Base-by-base conservation (phyloP, 2,797 vertebrate species). In the Heteromormyrus szaboi region DNA sequence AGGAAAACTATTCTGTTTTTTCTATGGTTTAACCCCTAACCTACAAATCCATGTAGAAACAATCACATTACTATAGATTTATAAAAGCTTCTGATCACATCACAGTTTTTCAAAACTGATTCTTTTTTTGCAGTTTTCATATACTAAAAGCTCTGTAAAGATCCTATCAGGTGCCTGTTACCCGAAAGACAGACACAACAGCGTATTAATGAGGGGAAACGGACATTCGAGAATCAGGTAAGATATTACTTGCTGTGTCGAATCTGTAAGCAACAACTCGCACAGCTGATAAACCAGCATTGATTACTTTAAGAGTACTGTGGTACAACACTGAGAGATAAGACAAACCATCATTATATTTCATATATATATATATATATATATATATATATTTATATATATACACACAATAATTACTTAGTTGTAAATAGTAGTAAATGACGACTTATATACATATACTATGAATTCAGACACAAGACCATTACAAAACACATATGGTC, bases 11-110 rank as follows among this genome's bases (percentile, higher is more conserved):
- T 54, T 37, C n/a, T 44, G 54, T 50, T 19, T 88, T 88, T 37
- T 72, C 65, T 50, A 54, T 56, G 29, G 29, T 76, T 83, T 54
- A 59, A 88, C 51, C 53, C 53, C 33, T 84, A 83, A 41, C 29
- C 53, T 76, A 65, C 22, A 89, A 86, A 48, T 85, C 48, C 33
- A 84, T 81, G 56, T 41, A 86, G 86, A 89, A 53, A 54, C 62
- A 37, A 62, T 86, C 53, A 59, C 88, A 88, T 48, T 22, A 59
- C 79, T 88, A 48, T 50, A 85, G 41, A 37, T 29, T 46, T 84
- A 84, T 84, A 84, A 84, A 84, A 86, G 53, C 50, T 86, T 86
- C 29, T n/a, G 25, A 86, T 59, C 85, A 56, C 85, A 54, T 86
- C 85, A 56, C 48, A 84, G 72, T 41, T 88, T 41, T 37, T 54